Conservation (phyloP, 2,113 vertebrate species). For the Siniperca chuatsi region DNA sequence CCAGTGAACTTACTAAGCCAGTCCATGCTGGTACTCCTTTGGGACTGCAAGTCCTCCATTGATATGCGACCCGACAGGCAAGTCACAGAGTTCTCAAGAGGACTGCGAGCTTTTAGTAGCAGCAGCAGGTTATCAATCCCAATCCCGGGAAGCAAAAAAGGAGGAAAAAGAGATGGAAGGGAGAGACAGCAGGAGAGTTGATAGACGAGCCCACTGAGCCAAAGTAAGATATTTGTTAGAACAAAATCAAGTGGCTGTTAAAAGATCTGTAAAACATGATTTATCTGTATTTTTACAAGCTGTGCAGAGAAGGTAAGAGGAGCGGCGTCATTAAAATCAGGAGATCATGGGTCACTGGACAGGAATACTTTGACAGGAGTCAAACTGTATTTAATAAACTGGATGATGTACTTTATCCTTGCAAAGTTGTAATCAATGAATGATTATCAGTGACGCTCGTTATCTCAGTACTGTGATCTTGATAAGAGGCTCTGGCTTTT, state of each 20-base stretch:
- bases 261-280: background rate
- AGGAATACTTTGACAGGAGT: background rate
- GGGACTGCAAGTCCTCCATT: constrained; percentile 89
- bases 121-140: constrained; percentile 73
- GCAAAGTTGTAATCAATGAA: background rate
- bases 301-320: constrained; percentile 9
- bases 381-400: background rate
- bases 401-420: constrained; percentile 36
- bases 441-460: constrained; percentile 8
- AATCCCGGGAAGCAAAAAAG: constrained; percentile 60
- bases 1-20: constrained; percentile 94
- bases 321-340: background rate
- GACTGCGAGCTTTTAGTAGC: constrained; percentile 90
- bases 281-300: background rate
- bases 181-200: constrained; percentile 49
- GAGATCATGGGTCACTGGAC: constrained; percentile 44
- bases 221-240: constrained; percentile 62
- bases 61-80: constrained; percentile 91
- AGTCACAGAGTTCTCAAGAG: constrained; percentile 93
- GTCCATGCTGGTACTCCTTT: constrained; percentile 93
- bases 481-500: constrained; percentile 10
- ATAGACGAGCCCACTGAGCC: constrained; percentile 51
- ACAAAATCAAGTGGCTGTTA: constrained; percentile 37
- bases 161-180: constrained; percentile 60
- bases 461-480: background rate